Conservation (phyloP, 2,797 vertebrate genomes). For the Molossus alvarezi region DNA sequence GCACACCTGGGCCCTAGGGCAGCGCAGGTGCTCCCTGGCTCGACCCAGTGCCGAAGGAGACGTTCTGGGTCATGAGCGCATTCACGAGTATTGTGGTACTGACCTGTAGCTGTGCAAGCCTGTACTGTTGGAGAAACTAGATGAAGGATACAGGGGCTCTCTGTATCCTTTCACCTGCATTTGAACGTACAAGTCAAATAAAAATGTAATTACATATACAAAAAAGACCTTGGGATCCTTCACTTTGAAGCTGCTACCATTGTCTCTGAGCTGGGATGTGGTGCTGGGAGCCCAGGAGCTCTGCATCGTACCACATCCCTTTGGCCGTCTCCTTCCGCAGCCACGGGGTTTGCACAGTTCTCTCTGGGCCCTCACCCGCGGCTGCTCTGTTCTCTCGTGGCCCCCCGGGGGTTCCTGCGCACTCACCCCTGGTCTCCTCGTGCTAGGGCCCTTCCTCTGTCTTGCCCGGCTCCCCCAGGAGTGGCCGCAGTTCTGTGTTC, state of each 20-base stretch:
- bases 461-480: accelerated
- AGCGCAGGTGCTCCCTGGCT: neutral
- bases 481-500: too few species aligned
- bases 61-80: neutral
- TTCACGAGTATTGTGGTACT: neutral
- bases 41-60: accelerated
- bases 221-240: neutral
- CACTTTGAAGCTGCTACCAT: neutral
- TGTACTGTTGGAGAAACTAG: neutral
- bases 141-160: neutral
- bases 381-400: neutral
- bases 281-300: neutral
- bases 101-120: neutral
- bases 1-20: neutral
- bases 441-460: neutral
- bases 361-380: neutral
- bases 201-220: neutral
- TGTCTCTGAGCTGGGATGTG: too few species aligned
- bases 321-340: neutral
- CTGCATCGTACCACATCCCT: accelerated
- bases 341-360: neutral
- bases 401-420: neutral
- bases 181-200: neutral
- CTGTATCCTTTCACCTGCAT: neutral
- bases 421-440: too few species aligned